These are phyloP conservation scores for Ammodytes marinus DNA, from an alignment of 2,113 vertebrate genomes.

Conservation along the genomic window DNA sequence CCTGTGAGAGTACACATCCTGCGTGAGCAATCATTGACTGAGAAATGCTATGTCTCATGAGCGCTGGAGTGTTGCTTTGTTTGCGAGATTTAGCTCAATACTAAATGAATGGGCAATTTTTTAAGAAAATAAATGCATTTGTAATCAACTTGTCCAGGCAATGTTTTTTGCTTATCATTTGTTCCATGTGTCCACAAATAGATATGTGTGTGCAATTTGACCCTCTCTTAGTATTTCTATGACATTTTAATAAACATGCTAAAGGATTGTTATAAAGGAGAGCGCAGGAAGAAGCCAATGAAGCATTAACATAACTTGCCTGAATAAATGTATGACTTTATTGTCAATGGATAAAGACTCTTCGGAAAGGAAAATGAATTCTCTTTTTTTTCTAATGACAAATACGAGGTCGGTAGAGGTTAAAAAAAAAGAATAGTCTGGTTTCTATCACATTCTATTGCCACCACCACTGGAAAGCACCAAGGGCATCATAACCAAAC, in stretches of 20 bases:
- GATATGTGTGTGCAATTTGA: slow-evolving; percentile 13
- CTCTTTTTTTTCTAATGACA: not conserved
- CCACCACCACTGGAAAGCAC: slow-evolving; percentile 2
- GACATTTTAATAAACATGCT: slow-evolving; percentile 26
- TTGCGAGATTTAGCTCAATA: not conserved
- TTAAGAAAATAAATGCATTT: slow-evolving; percentile 9
- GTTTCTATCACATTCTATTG: slow-evolving; percentile 23
- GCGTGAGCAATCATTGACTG: slow-evolving; percentile 38
- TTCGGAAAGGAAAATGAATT: slow-evolving; percentile 35
- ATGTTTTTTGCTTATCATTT: slow-evolving; percentile 22
- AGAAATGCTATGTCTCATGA: slow-evolving; percentile 2
- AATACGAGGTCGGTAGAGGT: not conserved
- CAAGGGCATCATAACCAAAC: slow-evolving; percentile 6
- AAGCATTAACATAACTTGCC: slow-evolving; percentile 29
- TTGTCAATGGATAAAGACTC: slow-evolving; percentile 2
- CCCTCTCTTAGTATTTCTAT: not conserved
- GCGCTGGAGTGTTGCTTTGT: not conserved
- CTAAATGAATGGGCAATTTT: slow-evolving; percentile 26
- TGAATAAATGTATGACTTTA: slow-evolving; percentile 32
- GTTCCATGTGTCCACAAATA: slow-evolving; percentile 19
- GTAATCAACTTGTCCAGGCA: slow-evolving; percentile 45
- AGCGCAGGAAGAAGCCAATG: slow-evolving; percentile 1
- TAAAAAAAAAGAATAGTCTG: not conserved
- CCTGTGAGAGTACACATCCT: slow-evolving; percentile 28
- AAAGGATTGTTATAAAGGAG: slow-evolving; percentile 6